These are phyloP conservation scores for Pagetopsis macropterus DNA, from an alignment of 2,797 vertebrate genomes.

Conservation along the genomic window DNA sequence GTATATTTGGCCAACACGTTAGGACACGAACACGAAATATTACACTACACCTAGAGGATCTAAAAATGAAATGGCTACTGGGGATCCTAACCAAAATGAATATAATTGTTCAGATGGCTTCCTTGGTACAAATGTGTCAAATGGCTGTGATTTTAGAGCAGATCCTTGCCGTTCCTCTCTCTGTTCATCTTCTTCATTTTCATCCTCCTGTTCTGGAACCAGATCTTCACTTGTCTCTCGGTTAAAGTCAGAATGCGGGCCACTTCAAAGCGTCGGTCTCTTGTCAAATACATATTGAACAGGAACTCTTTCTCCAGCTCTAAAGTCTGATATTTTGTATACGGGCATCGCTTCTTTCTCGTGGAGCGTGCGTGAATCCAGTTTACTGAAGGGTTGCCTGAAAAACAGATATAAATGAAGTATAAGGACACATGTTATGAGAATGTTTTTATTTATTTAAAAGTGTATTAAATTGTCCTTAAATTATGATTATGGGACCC, in stretches of 20 bases:
- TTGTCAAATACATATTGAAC: slow-evolving; percentile 98
- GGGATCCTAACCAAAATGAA: slow-evolving; percentile 41
- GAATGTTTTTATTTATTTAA: neutral
- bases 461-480: neutral
- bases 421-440: slow-evolving; percentile 2
- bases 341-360: slow-evolving; percentile 98
- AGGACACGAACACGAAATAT: slow-evolving; percentile 22
- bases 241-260: slow-evolving; percentile 97
- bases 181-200: slow-evolving; percentile 99
- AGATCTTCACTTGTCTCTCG: slow-evolving; percentile 99
- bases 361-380: slow-evolving; percentile 99
- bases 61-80: slow-evolving; percentile 32
- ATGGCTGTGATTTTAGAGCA: slow-evolving; percentile 70
- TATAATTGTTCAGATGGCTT: slow-evolving; percentile 51
- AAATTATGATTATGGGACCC: neutral
- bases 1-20: slow-evolving; percentile 9
- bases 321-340: slow-evolving; percentile 98
- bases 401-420: slow-evolving; percentile 35
- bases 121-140: slow-evolving; percentile 39
- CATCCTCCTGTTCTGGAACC: slow-evolving; percentile 99
- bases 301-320: slow-evolving; percentile 99
- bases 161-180: slow-evolving; percentile 91
- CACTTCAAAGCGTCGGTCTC: slow-evolving; percentile 97
- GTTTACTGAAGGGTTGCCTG: slow-evolving; percentile 97
- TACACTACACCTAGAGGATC: slow-evolving; percentile 4